Conservation (phyloP, 2,797 vertebrate species). For the Oreochromis mossambicus region DNA sequence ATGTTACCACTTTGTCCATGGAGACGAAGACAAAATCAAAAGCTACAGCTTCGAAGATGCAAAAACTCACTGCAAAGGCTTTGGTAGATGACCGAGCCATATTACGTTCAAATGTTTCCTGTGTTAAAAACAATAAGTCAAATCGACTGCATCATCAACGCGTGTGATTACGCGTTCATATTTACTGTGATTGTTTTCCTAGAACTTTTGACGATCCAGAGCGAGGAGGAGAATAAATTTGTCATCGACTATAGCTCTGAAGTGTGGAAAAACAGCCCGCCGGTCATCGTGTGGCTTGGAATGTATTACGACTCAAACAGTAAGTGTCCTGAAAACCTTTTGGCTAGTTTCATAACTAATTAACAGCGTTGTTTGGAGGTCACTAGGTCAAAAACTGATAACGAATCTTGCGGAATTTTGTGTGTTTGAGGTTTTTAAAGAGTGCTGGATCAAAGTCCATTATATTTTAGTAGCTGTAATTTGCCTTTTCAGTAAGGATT, state of each 20-base stretch:
- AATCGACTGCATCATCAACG: neutral
- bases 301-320: conserved; percentile 84
- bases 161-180: neutral
- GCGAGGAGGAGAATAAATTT: conserved; percentile 78
- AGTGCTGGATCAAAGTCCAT: neutral
- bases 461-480: neutral
- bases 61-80: conserved; percentile 61
- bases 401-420: neutral
- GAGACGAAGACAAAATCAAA: conserved; percentile 72
- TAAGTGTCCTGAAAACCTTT: conserved; percentile 61
- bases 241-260: conserved; percentile 74
- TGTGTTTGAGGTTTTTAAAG: neutral
- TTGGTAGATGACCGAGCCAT: conserved; percentile 47
- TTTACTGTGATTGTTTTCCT: neutral
- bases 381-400: neutral
- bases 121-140: neutral
- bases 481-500: neutral
- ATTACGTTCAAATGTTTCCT: neutral
- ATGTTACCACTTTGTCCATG: conserved; percentile 80
- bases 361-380: neutral
- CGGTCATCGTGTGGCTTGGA: conserved; percentile 78
- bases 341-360: neutral
- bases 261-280: conserved; percentile 76
- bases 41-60: conserved; percentile 68
- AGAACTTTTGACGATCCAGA: conserved; percentile 83